These are phyloP conservation scores for Lithobates pipiens DNA, from an alignment of 2,797 vertebrate genomes.

Conservation along the genomic window DNA sequence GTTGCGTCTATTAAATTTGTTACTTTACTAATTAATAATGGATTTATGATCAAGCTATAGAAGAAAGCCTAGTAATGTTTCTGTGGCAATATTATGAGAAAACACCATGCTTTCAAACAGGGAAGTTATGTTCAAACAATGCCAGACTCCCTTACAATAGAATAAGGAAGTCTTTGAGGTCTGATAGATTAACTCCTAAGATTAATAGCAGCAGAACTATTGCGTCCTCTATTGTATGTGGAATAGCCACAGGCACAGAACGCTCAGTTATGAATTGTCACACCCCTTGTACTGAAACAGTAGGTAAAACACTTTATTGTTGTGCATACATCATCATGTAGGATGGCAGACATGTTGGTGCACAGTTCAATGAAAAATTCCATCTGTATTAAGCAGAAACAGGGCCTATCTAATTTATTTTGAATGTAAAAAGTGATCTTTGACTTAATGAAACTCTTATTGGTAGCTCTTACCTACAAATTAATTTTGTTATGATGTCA, in stretches of 20 bases:
- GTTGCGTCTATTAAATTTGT: too few species aligned
- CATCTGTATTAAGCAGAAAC: background rate
- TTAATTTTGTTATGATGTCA: too few species aligned
- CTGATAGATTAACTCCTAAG: background rate
- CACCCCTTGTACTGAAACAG: background rate
- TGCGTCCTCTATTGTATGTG: background rate
- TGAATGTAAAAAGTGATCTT: too few species aligned
- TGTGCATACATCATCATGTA: background rate
- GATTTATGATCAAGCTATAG: background rate
- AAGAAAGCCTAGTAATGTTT: background rate
- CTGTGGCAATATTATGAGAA: background rate
- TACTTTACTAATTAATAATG: too few species aligned
- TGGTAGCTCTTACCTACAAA: too few species aligned
- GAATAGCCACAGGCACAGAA: background rate
- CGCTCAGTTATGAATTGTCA: background rate
- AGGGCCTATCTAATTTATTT: background rate
- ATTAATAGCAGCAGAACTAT: background rate
- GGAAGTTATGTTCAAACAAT: background rate
- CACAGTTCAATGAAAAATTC: background rate
- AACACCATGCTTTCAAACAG: background rate
- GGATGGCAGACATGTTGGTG: background rate
- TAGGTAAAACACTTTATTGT: background rate
- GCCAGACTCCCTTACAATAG: background rate
- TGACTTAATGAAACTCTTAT: too few species aligned
- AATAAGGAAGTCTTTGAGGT: background rate